A percentile compares a stretch with the other conserved stretches of the same genome.
These are phyloP conservation scores for Stigmatopora nigra DNA, from an alignment of 2,113 vertebrate species.

Conservation along the genomic window DNA sequence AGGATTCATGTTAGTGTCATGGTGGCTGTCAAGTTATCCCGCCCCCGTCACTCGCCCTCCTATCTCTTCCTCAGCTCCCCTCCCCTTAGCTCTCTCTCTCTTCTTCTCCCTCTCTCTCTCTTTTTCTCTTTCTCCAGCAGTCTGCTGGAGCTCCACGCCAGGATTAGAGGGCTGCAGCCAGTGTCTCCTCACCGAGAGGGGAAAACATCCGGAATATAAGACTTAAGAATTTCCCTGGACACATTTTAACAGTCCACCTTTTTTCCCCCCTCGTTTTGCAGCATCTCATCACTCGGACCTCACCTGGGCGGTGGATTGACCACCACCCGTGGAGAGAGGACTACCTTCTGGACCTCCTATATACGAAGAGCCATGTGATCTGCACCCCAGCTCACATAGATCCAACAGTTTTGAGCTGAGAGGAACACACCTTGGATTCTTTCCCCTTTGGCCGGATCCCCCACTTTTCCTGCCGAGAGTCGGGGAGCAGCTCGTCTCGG, in stretches of 20 bases:
- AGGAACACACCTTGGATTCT: conserved; percentile 44
- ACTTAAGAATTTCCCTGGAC: conserved; percentile 24
- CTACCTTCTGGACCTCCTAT: conserved; percentile 60
- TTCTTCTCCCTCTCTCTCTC: conserved; percentile 42
- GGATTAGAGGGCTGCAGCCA: conserved; percentile 67
- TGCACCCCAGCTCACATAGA: conserved; percentile 46
- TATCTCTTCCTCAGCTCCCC: conserved; percentile 62
- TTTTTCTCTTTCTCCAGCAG: conserved; percentile 49
- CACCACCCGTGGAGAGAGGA: conserved; percentile 56
- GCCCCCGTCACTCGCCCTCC: conserved; percentile 39
- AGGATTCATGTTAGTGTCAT: conserved; percentile 42
- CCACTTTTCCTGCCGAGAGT: conserved; percentile 44
- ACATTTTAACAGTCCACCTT: conserved; percentile 31
- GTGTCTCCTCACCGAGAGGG: conserved; percentile 54
- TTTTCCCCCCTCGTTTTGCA: background rate
- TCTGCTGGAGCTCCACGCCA: conserved; percentile 66
- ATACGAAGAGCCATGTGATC: conserved; percentile 71
- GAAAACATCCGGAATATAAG: conserved; percentile 29
- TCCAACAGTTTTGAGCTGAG: conserved; percentile 23
- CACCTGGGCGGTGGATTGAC: conserved; percentile 52
- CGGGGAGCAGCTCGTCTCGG: conserved; percentile 52
- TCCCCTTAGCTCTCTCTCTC: conserved; percentile 56
- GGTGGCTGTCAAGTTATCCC: conserved; percentile 37
- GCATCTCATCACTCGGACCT: conserved; percentile 23
- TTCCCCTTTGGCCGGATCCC: conserved; percentile 21